Percentiles rank a stretch among this genome's conserved stretches.
phyloP scores from a whole-genome alignment of 1,140 invertebrate species.

The Drosophila ogumai region DNA sequence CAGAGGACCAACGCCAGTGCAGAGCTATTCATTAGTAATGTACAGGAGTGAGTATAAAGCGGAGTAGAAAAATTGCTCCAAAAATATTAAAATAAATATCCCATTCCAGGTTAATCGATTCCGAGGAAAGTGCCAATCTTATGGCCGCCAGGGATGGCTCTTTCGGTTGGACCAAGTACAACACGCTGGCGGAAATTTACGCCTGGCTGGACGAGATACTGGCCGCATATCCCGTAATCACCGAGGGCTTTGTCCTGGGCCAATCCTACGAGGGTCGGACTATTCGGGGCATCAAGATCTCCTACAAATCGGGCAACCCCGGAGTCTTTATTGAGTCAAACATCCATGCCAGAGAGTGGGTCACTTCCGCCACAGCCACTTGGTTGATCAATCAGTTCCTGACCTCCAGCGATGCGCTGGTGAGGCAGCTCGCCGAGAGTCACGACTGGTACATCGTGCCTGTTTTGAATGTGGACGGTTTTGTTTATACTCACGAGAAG shows the following conservation, averaged over 20 bases:
- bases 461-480: constrained; percentile 91
- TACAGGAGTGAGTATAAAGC: constrained; percentile 61
- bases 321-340: constrained; percentile 86
- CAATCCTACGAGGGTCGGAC: constrained; percentile 87
- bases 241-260: constrained; percentile 63
- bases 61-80: not conserved
- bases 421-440: constrained; percentile 82
- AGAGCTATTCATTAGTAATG: constrained; percentile 59
- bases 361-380: constrained; percentile 86
- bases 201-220: constrained; percentile 85
- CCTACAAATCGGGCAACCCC: constrained; percentile 86
- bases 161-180: constrained; percentile 85
- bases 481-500: constrained; percentile 86
- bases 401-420: constrained; percentile 63
- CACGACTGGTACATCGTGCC: constrained; percentile 90
- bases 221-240: constrained; percentile 63
- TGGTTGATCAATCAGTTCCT: constrained; percentile 86
- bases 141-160: constrained; percentile 15
- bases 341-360: constrained; percentile 87
- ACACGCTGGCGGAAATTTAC: constrained; percentile 85
- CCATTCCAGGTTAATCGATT: constrained; percentile 38
- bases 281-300: constrained; percentile 88
- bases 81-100: not conserved
- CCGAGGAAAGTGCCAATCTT: constrained; percentile 13
- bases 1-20: constrained; percentile 20